Evolutionary conservation across 2,113 vertebrate species (phyloP).

Genomic region (Accipiter cooperii): DNA sequence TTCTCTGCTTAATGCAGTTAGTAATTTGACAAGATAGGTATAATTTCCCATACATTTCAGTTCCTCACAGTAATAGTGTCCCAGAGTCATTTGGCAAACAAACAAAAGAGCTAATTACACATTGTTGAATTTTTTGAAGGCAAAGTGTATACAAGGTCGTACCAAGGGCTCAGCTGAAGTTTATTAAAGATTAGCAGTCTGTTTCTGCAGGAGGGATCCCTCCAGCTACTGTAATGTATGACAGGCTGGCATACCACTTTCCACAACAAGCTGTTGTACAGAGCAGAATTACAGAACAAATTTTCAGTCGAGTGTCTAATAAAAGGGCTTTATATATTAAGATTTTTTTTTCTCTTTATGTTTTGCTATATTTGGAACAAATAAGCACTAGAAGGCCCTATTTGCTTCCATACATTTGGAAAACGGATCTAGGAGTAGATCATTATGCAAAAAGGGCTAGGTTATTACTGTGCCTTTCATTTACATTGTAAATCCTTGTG

Average conservation of each 20-base stretch:
- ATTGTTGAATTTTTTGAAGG: slow-evolving; percentile 7
- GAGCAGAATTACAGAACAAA: not conserved
- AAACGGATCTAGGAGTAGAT: not conserved
- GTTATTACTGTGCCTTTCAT: not conserved
- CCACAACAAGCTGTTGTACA: slow-evolving; percentile 5
- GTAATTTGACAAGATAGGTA: slow-evolving; percentile 24
- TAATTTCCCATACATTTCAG: slow-evolving; percentile 5
- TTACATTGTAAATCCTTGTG: not conserved
- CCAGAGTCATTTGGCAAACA: slow-evolving; percentile 21
- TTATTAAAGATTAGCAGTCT: slow-evolving; percentile 55
- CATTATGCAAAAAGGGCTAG: not conserved
- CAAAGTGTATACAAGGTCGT: slow-evolving; percentile 26
- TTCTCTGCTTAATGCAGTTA: slow-evolving; percentile 13
- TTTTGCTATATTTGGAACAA: not conserved
- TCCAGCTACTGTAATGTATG: slow-evolving; percentile 2
- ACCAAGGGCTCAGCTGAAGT: slow-evolving; percentile 40
- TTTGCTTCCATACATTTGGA: not conserved
- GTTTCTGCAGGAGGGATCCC: slow-evolving; percentile 30
- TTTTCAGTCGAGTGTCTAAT: not conserved
- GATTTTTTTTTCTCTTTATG: not conserved
- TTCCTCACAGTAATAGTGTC: not conserved
- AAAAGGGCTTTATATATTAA: not conserved
- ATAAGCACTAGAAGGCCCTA: not conserved
- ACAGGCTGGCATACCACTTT: not conserved
- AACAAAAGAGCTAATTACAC: slow-evolving; percentile 46